phyloP scores from a whole-genome alignment of 2,797 vertebrate species.

The Sorex maritimensis region DNA sequence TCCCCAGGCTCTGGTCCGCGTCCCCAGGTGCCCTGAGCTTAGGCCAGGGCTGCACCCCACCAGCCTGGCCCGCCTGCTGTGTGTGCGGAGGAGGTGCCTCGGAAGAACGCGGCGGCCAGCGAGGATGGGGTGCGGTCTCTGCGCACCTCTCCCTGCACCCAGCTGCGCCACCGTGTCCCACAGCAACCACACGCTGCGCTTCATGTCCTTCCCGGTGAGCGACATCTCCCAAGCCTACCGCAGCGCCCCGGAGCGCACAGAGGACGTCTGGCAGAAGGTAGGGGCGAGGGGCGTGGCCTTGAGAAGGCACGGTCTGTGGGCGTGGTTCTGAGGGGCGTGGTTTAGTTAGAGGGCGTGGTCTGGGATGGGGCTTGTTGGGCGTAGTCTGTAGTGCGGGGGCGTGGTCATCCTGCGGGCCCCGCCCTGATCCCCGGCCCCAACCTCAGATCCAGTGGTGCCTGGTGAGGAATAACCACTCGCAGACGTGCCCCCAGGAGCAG shows the following conservation, averaged over 20 bases:
- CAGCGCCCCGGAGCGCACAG: constrained; percentile 94
- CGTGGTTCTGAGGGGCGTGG: too few species aligned
- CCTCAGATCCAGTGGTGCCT: constrained; percentile 95
- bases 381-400: too few species aligned
- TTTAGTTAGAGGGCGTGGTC: too few species aligned
- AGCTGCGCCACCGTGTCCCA: constrained; percentile 54
- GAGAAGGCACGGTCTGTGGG: not conserved
- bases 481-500: constrained; percentile 96
- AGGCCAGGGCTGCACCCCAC: not conserved
- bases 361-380: too few species aligned
- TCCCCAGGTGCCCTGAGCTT: not conserved
- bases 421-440: constrained; percentile 44
- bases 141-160: not conserved
- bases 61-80: not conserved
- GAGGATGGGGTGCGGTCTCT: not conserved
- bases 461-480: constrained; percentile 96
- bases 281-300: not conserved
- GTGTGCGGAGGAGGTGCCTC: not conserved
- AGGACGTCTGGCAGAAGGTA: constrained; percentile 96
- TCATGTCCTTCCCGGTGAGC: constrained; percentile 96
- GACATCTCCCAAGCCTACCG: constrained; percentile 96
- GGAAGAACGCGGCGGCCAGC: not conserved
- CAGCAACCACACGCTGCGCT: constrained; percentile 96
- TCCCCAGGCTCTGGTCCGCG: not conserved
- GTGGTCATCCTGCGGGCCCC: not conserved